These are phyloP conservation scores for Thinocorus orbignyianus DNA, from an alignment of 2,113 vertebrate genomes.

Conservation along the genomic window DNA sequence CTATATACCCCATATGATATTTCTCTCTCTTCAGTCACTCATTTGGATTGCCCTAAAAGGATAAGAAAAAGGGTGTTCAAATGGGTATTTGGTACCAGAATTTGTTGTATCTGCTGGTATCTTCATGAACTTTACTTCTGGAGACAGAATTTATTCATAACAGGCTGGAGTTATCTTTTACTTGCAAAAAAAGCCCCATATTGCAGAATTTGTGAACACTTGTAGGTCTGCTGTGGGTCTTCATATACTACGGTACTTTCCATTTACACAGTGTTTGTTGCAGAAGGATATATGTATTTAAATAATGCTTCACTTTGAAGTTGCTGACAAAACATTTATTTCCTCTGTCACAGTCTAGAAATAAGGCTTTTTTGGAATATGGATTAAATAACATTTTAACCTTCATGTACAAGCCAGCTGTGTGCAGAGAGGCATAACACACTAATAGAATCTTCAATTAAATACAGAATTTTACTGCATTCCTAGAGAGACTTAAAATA, in stretches of 20 bases:
- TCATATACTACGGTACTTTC: not conserved
- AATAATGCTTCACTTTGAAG: conserved; percentile 16
- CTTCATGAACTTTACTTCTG: not conserved
- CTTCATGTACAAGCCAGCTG: not conserved
- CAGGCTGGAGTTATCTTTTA: not conserved
- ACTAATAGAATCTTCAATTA: conserved; percentile 57
- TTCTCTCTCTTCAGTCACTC: not conserved
- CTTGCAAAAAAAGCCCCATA: not conserved
- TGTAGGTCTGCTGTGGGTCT: not conserved
- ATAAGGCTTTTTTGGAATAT: conserved; percentile 12
- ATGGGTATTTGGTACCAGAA: not conserved
- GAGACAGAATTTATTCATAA: not conserved
- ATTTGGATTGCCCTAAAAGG: not conserved
- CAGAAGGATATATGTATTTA: not conserved
- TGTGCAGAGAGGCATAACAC: conserved; percentile 33
- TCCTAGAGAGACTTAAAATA: conserved; percentile 48
- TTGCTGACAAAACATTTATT: conserved; percentile 3
- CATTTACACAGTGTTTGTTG: not conserved
- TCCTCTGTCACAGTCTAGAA: conserved; percentile 37
- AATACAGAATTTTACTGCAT: conserved; percentile 47
- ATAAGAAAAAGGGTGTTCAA: not conserved
- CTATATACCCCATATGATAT: rapidly evolving
- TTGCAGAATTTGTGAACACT: not conserved
- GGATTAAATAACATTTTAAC: conserved; percentile 55
- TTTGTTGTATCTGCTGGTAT: not conserved